Evolutionary conservation across 1,140 invertebrate species (phyloP), one percentile per base, ranked within the genome.

Genomic region (Leucophenga varia): DNA sequence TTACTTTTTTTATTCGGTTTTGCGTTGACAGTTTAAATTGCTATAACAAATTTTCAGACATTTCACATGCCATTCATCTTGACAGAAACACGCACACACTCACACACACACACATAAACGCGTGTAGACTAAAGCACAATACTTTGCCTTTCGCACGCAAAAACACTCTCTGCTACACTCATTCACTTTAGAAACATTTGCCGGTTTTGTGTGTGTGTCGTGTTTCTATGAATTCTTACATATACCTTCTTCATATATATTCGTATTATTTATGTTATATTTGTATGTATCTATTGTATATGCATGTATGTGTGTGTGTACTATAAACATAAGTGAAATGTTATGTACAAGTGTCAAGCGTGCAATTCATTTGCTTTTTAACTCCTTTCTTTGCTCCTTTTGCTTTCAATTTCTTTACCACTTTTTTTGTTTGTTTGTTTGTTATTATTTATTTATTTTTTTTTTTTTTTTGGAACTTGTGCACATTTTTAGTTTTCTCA

Each of bases 1-100:
- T 67, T 67, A 67, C 63, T 67, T 67, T 67, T 67, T n/a, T n/a
- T n/a, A n/a, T n/a, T 67, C 56, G 63, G 63, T 67, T 67, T 67
- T 51, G 51, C 59, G 63, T 67, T 67, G 63, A 67, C 63, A 67
- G 64, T 67, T 67, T 59, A 67, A 67, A 67, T 67, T 67, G 63
- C 59, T 67, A 67, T 67, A 67, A 67, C 63, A 67, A 67, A 67
- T 67, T 67, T 67, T 55, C 63, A 59, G 67, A 61, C 63, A 63
- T 58, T 52, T 63, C 63, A 63, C 63, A 57, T 53, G 63, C 64
- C 63, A 67, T 58, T 63, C 64, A 61, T 34, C 22, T 25, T 6
- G 10, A 10, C 22, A 25, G 58, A 28, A 44, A 32, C 35, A 32
- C 18, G 16, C 17, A 19, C 52, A 40, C 56, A 42, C 39, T 25